Percentiles rank a stretch among this genome's conserved stretches.
Evolutionary conservation across 2,888 invertebrate genomes (phyloP).

Genomic region (Pomacea canaliculata): DNA sequence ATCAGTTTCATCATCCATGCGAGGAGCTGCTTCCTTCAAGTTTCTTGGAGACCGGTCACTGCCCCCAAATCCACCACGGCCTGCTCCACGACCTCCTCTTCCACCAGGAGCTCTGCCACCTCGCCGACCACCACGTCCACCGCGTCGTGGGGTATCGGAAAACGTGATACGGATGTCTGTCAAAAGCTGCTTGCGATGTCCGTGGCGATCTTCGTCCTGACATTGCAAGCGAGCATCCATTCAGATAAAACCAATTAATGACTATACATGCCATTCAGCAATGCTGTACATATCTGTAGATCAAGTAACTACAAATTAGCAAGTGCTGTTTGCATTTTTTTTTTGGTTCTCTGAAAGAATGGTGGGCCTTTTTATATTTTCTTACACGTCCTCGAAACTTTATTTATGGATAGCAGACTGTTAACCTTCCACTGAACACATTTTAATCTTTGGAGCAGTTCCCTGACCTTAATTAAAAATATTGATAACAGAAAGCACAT

Average conservation of each 20-base stretch:
- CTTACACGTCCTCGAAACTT: no score
- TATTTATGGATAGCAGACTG: no score
- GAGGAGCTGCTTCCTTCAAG: constrained; percentile 74
- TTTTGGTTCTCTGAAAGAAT: no score
- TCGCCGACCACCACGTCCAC: constrained; percentile 57
- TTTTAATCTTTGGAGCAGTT: no score
- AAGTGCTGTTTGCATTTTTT: no score
- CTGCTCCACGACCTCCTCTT: constrained; percentile 36
- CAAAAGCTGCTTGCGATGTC: constrained; percentile 54
- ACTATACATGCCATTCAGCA: no score
- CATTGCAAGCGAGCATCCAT: not conserved
- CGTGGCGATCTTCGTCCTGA: constrained; percentile 53
- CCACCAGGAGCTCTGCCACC: constrained; percentile 43
- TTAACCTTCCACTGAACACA: no score
- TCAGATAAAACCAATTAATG: not conserved
- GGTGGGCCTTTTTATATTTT: no score
- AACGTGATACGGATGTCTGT: constrained; percentile 68
- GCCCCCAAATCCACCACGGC: constrained; percentile 28
- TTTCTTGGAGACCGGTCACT: constrained; percentile 45
- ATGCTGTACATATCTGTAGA: no score
- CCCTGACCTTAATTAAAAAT: no score
- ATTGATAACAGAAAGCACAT: no score
- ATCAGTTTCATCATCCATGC: constrained; percentile 95
- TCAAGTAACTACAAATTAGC: no score
- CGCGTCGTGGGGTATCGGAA: constrained; percentile 62